A percentile compares a stretch with the other conserved stretches of the same genome.
Conservation (phyloP, 2,113 vertebrate species). For the Raja brachyura region DNA sequence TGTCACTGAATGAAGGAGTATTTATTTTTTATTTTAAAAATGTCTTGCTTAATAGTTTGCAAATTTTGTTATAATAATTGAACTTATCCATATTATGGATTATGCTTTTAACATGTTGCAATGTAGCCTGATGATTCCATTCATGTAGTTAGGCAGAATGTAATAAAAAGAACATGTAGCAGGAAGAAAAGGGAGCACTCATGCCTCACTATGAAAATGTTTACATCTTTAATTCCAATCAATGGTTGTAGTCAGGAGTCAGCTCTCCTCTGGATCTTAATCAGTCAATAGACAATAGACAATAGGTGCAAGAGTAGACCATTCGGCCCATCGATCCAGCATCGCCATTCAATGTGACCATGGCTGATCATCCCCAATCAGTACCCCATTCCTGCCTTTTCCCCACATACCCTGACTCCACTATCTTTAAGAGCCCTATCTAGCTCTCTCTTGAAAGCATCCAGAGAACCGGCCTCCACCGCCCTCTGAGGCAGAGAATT, state of each 20-base stretch:
- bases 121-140: background rate
- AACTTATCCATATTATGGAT: background rate
- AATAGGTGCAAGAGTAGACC: too few species aligned
- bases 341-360: too few species aligned
- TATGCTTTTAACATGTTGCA: background rate
- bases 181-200: background rate
- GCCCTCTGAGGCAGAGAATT: too few species aligned
- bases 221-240: background rate
- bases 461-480: too few species aligned
- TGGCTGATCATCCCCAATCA: too few species aligned
- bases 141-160: background rate
- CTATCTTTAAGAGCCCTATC: too few species aligned
- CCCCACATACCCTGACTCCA: too few species aligned
- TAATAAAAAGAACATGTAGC: background rate
- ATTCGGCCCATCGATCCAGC: too few species aligned
- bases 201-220: background rate
- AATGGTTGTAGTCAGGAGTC: background rate
- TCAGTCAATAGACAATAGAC: too few species aligned
- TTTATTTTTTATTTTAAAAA: background rate
- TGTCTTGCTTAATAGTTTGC: background rate
- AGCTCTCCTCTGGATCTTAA: too few species aligned
- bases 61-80: background rate
- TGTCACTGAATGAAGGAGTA: background rate
- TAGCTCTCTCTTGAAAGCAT: too few species aligned
- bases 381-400: too few species aligned